Evolutionary conservation across 53 echinoderm and acorn worm genomes (phyloP).

Genomic region (Temnopleurus reevesii): DNA sequence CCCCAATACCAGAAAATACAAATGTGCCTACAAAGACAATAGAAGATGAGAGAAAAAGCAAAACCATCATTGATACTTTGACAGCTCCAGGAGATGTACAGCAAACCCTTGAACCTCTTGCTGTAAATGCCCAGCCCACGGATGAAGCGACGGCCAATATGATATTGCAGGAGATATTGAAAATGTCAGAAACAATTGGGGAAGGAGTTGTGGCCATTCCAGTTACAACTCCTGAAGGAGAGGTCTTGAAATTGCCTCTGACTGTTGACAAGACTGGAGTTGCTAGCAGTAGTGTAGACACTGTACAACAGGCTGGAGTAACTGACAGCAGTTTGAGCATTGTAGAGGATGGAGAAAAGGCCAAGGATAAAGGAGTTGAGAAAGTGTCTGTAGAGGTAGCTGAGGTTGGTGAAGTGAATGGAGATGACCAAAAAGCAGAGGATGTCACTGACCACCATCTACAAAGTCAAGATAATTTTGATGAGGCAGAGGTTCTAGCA

Average conservation of each 20-base stretch:
- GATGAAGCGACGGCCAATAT: conserved; percentile 36
- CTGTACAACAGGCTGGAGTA: neutral
- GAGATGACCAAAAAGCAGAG: neutral
- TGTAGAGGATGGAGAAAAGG: neutral
- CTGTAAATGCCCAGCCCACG: neutral
- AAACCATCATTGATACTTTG: neutral
- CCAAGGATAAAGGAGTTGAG: neutral
- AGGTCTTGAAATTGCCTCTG: conserved; percentile 37
- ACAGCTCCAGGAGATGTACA: neutral
- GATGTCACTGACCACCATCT: neutral
- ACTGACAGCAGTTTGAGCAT: neutral
- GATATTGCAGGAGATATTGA: conserved; percentile 42
- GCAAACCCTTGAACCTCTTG: neutral
- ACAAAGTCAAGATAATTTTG: conserved; percentile 31
- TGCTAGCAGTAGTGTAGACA: neutral
- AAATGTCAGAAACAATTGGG: conserved; percentile 45
- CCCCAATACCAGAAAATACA: neutral
- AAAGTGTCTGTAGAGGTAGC: neutral
- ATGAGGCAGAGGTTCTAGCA: conserved; percentile 14
- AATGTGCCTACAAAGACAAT: neutral
- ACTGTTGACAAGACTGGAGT: conserved; percentile 1
- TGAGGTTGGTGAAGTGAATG: neutral
- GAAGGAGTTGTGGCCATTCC: conserved; percentile 34
- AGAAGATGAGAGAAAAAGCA: neutral
- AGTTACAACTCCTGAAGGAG: conserved; percentile 23